Evolutionary conservation across 2,113 vertebrate species (phyloP), one percentile per base, ranked within the genome.

Genomic region (Thryonomys swinderianus): DNA sequence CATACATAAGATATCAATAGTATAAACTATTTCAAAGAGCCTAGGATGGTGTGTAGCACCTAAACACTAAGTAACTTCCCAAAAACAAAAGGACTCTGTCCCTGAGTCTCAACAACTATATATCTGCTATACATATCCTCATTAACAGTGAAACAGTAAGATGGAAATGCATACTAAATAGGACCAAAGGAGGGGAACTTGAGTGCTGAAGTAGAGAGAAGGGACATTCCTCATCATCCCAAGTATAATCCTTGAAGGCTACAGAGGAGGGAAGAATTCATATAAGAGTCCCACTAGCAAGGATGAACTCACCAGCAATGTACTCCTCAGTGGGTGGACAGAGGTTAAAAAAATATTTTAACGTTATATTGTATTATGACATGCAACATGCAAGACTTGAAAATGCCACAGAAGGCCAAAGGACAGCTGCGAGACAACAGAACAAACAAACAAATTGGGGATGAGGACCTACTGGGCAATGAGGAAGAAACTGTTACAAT

Each of bases 81-180:
- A 48, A 85, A 93, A 89, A 64, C 2, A 2, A 61, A 91, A 32
- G 45, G 12, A 86, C 62, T 85, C 61, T 83, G 69, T 86, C 48
- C 94, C 23, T 48, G 53, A 83, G 12, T 78, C 62, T 96, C 86
- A 96, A 69, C 87, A 79, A 82, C 64, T 57, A 59, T 34, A 5
- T 40, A 85, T 85, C 66, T 30, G 13, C 59, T 59, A 88, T 42
- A n/a, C 23, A 80, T 59, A 84, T 34, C 82, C 40, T 86, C 8
- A 53, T 66, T 73, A 78, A 40, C 18, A 92, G 76, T 78, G 80
- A 88, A 85, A 80, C 4, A 69, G 55, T 23, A 91, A 71, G 37
- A 93, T 5, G 74, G 34, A 16, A 74, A 21, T 86, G 23, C 79
- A 90, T 23, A 80, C 78, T 92, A 88, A 88, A 86, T 61, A 78